phyloP scores from a whole-genome alignment of 2,888 invertebrate genomes.

The Eupithecia dodoneata region DNA sequence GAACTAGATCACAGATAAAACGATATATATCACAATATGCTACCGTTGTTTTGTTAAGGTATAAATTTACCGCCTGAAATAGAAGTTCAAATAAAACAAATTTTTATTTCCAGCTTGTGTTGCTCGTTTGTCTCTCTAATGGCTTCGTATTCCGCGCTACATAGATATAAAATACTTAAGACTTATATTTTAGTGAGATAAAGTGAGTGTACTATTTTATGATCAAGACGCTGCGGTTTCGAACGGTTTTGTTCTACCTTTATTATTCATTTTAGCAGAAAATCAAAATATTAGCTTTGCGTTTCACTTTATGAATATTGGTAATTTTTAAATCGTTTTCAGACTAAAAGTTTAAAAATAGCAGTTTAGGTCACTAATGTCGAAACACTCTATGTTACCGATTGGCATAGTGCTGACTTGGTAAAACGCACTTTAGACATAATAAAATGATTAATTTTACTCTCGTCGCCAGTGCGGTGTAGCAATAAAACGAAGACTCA shows the following conservation, averaged over 20 bases:
- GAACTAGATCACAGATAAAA: conserved; percentile 60
- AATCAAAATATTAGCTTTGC: conserved; percentile 31
- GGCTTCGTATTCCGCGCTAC: conserved; percentile 44
- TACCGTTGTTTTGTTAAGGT: conserved; percentile 46
- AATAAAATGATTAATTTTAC: too few relatives aligned
- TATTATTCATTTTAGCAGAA: conserved; percentile 32
- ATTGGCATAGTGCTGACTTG: too few relatives aligned
- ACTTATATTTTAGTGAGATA: conserved; percentile 48
- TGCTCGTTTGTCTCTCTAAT: conserved; percentile 49
- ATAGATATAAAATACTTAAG: conserved; percentile 49
- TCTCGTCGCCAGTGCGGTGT: too few relatives aligned
- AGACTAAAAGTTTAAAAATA: background rate
- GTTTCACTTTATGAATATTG: background rate
- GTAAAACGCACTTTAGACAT: too few relatives aligned
- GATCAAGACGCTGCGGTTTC: conserved; percentile 39
- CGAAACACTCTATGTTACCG: too few relatives aligned
- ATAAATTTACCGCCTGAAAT: conserved; percentile 44
- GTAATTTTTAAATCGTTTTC: background rate
- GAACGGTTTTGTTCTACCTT: conserved; percentile 33
- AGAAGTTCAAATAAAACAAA: conserved; percentile 45
- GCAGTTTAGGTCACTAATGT: background rate
- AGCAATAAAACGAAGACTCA: too few relatives aligned
- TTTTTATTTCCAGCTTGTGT: conserved; percentile 45
- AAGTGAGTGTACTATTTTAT: conserved; percentile 45
- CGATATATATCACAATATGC: conserved; percentile 58